Evolutionary conservation across 2,888 invertebrate genomes (phyloP).

Genomic region (Prostheceraeus crozeri): DNA sequence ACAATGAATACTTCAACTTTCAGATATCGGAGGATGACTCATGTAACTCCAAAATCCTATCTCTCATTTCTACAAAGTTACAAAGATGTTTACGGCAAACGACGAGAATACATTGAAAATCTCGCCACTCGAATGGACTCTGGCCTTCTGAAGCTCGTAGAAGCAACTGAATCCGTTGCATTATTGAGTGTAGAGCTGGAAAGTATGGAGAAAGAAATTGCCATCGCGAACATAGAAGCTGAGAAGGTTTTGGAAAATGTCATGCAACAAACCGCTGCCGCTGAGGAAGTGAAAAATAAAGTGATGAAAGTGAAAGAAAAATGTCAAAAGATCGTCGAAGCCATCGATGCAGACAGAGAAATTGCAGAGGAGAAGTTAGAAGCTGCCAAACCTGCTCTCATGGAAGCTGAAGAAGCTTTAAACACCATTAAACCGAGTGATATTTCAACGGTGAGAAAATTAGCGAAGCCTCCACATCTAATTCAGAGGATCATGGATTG

Average conservation of each 20-base stretch:
- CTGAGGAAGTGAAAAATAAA: slow-evolving; percentile 57
- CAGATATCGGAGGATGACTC: slow-evolving; percentile 73
- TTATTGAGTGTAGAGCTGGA: slow-evolving; percentile 70
- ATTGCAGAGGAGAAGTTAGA: slow-evolving; percentile 55
- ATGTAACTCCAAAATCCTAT: slow-evolving; percentile 83
- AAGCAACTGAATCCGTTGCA: slow-evolving; percentile 72
- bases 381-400: slow-evolving; percentile 54
- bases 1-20: no score
- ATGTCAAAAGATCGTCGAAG: slow-evolving; percentile 56
- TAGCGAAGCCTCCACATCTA: slow-evolving; percentile 57
- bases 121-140: slow-evolving; percentile 74
- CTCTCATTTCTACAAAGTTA: slow-evolving; percentile 75
- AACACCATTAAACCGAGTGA: slow-evolving; percentile 59
- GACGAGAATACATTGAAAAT: slow-evolving; percentile 71
- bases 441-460: slow-evolving; percentile 56
- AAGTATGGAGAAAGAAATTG: slow-evolving; percentile 74
- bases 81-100: slow-evolving; percentile 70
- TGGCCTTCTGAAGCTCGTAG: slow-evolving; percentile 70
- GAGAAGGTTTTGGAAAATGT: slow-evolving; percentile 58
- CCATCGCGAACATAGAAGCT: slow-evolving; percentile 71
- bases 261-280: slow-evolving; percentile 57
- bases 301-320: slow-evolving; percentile 58
- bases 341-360: slow-evolving; percentile 50
- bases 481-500: slow-evolving; percentile 58
- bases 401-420: slow-evolving; percentile 57